Conservation (phyloP, 2,888 invertebrate species). For the Rhopalosiphum nymphaeae region DNA sequence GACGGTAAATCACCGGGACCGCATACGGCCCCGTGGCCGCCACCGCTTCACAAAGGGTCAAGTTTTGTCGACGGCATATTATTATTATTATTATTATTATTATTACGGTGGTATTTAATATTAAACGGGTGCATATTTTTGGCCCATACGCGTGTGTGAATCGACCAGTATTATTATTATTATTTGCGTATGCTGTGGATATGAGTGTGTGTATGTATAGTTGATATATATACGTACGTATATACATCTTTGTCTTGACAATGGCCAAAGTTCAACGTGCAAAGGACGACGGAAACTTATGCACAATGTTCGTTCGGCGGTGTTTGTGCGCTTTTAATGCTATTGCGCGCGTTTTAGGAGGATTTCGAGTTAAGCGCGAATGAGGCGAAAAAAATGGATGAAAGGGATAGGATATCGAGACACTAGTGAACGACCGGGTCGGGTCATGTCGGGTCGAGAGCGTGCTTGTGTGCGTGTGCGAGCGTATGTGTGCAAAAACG, state of each 20-base stretch:
- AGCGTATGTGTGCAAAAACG: background rate
- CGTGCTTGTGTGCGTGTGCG: background rate
- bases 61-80: background rate
- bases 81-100: background rate
- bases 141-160: background rate
- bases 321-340: background rate
- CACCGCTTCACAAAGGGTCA: slow-evolving; percentile 35
- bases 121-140: slow-evolving; percentile 33
- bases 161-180: slow-evolving; percentile 28
- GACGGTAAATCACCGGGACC: slow-evolving; percentile 43
- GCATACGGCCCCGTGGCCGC: background rate
- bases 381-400: background rate
- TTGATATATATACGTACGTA: background rate
- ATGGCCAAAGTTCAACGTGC: background rate
- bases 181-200: background rate
- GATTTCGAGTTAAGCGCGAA: background rate
- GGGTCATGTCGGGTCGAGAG: background rate
- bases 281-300: slow-evolving; percentile 19
- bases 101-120: slow-evolving; percentile 32
- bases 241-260: slow-evolving; percentile 6
- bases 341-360: background rate
- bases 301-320: background rate
- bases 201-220: background rate
- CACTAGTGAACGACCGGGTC: background rate
- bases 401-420: background rate